Evolutionary conservation across 2,888 invertebrate genomes (phyloP), one percentile per base, ranked within the genome.

Genomic region (Encarsia formosa): DNA sequence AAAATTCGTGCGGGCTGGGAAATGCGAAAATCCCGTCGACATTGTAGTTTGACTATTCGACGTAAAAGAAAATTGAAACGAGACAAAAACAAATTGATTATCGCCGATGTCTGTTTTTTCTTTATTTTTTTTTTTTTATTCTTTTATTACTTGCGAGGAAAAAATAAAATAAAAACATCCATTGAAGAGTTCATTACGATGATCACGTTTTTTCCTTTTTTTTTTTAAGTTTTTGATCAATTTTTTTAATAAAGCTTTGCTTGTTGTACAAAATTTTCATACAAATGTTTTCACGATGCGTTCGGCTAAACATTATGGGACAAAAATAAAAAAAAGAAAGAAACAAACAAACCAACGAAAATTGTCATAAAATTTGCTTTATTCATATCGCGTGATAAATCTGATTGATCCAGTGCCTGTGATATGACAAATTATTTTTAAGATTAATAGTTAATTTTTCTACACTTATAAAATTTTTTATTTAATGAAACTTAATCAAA

Each of bases 11-110:
- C 51, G 58, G 59, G 54, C 54, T 58, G 52, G 57, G 52, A 58
- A 57, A 57, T 53, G 57, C 45, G 56, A 52, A 61, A 63, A 50
- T 62, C 61, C 58, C 58, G 57, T 64, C 61, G 61, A 63, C 59
- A 56, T 56, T 58, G 56, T 60, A 52, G 52, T 56, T 40, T 61
- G 59, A 59, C 51, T 58, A 58, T 61, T 61, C 56, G 56, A 58
- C 44, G 57, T 55, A 40, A 54, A 59, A 47, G 47, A 55, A 34
- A 44, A 35, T 46, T 46, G 41, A 49, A 38, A 49, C 29, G 31
- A 40, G 29, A 29, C 8, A 37, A 45, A 42, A 18, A 45, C 44
- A 49, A 39, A 48, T 44, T 53, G 5, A 55, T 45, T 24, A 44
- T 57, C 37, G 37, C 38, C 41, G 52, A 58, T 56, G 48, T 51